Evolutionary conservation across 1,140 invertebrate genomes (phyloP).

Genomic region (Drosophila busckii): DNA sequence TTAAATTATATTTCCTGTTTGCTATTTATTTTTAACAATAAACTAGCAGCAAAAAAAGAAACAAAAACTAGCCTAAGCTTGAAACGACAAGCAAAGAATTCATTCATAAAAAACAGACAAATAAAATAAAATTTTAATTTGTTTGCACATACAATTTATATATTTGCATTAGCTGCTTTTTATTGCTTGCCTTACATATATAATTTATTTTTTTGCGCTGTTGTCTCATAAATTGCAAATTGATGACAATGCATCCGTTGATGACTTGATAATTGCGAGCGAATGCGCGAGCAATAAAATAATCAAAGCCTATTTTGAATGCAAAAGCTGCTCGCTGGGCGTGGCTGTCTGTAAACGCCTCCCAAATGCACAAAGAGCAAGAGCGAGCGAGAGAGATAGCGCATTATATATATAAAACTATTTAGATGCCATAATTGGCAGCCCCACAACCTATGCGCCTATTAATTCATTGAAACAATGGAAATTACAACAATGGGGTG

Average conservation of each 20-base stretch:
- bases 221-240: slow-evolving; percentile 58
- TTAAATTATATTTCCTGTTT: background rate
- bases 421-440: slow-evolving; percentile 73
- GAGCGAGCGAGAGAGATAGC: background rate
- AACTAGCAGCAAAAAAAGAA: background rate
- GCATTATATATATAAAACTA: slow-evolving; percentile 36
- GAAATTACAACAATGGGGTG: slow-evolving; percentile 6
- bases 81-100: too few species aligned
- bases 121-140: too few species aligned
- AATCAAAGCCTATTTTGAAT: slow-evolving; percentile 73
- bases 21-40: too few species aligned
- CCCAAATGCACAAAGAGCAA: slow-evolving; percentile 3
- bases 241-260: slow-evolving; percentile 75
- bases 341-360: slow-evolving; percentile 24
- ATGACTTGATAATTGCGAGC: slow-evolving; percentile 76
- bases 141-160: too few species aligned
- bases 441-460: slow-evolving; percentile 5
- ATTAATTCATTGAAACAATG: slow-evolving; percentile 28
- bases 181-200: too few species aligned
- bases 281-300: slow-evolving; percentile 75
- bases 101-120: too few species aligned
- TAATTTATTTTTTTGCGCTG: slow-evolving; percentile 21
- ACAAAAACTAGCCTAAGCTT: too few species aligned
- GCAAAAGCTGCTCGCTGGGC: slow-evolving; percentile 8
- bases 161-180: slow-evolving; percentile 4